Evolutionary conservation across 2,797 vertebrate genomes (phyloP).

Genomic region (Nyctalus aviator): DNA sequence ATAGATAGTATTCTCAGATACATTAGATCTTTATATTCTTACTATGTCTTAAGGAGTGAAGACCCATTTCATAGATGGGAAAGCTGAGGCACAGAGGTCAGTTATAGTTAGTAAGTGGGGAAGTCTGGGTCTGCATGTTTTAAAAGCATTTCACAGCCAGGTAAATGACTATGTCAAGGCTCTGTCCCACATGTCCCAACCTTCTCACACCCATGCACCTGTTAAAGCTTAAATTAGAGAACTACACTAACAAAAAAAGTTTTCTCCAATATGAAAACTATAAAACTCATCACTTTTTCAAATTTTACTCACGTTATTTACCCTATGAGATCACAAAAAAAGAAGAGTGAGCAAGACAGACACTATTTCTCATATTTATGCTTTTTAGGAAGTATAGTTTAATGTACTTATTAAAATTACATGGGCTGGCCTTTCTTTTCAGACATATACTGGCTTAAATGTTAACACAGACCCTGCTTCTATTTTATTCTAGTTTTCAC

Average conservation of each 20-base stretch:
- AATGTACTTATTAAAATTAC: background rate
- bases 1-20: background rate
- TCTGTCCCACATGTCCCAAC: background rate
- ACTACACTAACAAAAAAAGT: background rate
- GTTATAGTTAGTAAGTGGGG: background rate
- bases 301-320: background rate
- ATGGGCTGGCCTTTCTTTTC: background rate
- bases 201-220: background rate
- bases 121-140: background rate
- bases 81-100: background rate
- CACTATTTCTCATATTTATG: background rate
- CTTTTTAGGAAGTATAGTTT: background rate
- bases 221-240: background rate
- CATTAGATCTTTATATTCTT: background rate
- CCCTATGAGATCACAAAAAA: background rate
- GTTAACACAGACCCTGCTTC: background rate
- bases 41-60: background rate
- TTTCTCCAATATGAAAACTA: background rate
- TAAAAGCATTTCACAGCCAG: background rate
- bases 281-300: background rate
- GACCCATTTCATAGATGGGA: background rate
- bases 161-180: background rate
- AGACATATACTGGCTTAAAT: background rate
- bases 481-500: slow-evolving; percentile 60
- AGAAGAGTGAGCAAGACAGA: background rate